Percentiles rank a stretch among this genome's conserved stretches.
Conservation (phyloP, 1,140 invertebrate species). For the Meloidogyne exigua region DNA sequence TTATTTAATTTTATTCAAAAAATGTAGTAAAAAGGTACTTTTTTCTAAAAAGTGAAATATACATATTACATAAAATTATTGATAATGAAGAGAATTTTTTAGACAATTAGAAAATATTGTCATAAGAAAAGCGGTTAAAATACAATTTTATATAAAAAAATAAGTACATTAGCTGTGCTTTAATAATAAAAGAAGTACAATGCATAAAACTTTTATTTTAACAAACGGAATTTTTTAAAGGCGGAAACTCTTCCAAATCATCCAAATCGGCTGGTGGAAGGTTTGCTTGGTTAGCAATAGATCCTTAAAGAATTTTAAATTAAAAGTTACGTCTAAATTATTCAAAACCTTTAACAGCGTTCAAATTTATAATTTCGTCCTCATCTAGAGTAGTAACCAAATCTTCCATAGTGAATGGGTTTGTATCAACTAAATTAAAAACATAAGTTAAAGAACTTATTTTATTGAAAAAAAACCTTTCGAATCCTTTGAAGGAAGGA, state of each 20-base stretch:
- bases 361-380: constrained; percentile 7
- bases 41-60: not conserved
- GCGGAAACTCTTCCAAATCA: constrained; percentile 43
- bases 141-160: no score
- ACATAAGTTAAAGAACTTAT: not conserved
- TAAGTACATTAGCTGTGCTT: no score
- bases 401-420: constrained; percentile 38
- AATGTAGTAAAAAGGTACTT: not conserved
- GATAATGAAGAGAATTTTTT: no score
- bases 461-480: constrained; percentile 7
- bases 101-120: not conserved
- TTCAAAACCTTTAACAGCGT: not conserved
- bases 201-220: not conserved
- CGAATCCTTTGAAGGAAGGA: not conserved
- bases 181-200: no score
- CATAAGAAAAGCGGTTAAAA: not conserved
- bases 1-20: not conserved
- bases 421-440: constrained; percentile 11
- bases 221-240: constrained; percentile 14
- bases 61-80: not conserved
- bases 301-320: not conserved
- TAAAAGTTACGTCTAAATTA: not conserved
- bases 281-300: not conserved
- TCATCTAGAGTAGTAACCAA: constrained; percentile 11
- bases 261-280: constrained; percentile 39